A percentile compares a stretch with the other conserved stretches of the same genome.
phyloP scores from a whole-genome alignment of 23 tunicate species.

The Phallusia fumigata region DNA sequence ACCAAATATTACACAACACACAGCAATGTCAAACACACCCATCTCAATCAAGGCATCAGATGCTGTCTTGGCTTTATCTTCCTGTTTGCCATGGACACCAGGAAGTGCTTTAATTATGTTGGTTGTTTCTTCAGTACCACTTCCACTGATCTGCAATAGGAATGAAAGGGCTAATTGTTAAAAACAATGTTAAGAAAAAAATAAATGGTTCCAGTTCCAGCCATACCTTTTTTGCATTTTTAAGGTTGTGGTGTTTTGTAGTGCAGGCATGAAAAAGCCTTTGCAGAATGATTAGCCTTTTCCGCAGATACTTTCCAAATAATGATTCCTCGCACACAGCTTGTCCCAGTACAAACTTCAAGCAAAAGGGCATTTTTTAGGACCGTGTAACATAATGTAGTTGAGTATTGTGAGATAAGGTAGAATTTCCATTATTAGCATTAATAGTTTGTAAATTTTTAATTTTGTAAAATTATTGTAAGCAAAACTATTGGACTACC shows the following conservation, averaged over 20 bases:
- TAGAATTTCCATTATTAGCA: background rate
- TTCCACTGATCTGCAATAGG: background rate
- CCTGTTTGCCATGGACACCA: background rate
- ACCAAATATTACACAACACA: too few relatives aligned
- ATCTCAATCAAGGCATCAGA: constrained; percentile 79
- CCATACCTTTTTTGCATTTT: constrained; percentile 15
- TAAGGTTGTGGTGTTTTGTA: constrained; percentile 54
- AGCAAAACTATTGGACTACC: constrained; percentile 21
- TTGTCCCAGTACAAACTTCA: constrained; percentile 60
- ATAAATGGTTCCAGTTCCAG: background rate
- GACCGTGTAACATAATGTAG: background rate
- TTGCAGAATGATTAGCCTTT: constrained; percentile 61
- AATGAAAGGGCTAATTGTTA: background rate
- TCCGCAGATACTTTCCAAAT: constrained; percentile 60
- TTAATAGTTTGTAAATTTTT: background rate
- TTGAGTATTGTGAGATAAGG: background rate
- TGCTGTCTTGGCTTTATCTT: constrained; percentile 24
- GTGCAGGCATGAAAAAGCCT: constrained; percentile 83
- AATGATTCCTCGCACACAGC: constrained; percentile 69
- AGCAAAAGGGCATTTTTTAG: background rate
- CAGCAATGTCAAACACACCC: constrained; percentile 35
- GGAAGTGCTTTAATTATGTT: background rate
- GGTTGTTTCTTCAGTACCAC: background rate
- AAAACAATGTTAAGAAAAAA: background rate
- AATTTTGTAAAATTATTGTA: background rate